Conservation (phyloP, 2,888 invertebrate species). For the Pogonocherus hispidulus region DNA sequence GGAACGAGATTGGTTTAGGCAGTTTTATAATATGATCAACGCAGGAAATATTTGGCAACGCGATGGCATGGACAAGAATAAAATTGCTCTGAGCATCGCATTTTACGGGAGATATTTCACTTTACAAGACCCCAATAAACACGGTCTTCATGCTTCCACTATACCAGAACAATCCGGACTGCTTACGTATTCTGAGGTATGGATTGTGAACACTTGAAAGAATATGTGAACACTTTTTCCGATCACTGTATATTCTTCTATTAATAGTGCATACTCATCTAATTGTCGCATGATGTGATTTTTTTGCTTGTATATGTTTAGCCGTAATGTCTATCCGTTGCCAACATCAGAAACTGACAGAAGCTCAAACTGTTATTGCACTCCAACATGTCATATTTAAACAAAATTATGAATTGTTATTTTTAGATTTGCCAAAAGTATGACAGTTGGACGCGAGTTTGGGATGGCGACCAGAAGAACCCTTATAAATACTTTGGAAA, state of each 20-base stretch:
- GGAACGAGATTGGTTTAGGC: not conserved
- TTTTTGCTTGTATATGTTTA: no score
- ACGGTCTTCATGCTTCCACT: not conserved
- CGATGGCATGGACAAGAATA: not conserved
- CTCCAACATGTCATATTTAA: no score
- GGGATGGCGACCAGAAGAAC: conserved; percentile 46
- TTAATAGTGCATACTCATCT: no score
- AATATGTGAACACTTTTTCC: no score
- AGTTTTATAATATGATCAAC: not conserved
- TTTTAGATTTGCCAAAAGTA: conserved; percentile 40
- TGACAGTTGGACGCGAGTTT: conserved; percentile 36
- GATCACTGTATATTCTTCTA: no score
- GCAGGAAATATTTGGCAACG: not conserved
- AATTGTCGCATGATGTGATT: no score
- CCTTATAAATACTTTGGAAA: conserved; percentile 43
- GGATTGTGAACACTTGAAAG: no score
- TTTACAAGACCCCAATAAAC: not conserved
- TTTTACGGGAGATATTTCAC: conserved; percentile 8
- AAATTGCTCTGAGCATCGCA: not conserved
- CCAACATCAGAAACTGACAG: no score
- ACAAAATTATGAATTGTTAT: not conserved
- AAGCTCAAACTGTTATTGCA: no score
- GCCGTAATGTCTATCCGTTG: no score
- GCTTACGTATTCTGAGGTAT: conserved; percentile 3
- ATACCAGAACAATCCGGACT: not conserved